These are phyloP conservation scores for Blomia tropicalis DNA, from an alignment of 2,888 invertebrate species.

Conservation along the genomic window DNA sequence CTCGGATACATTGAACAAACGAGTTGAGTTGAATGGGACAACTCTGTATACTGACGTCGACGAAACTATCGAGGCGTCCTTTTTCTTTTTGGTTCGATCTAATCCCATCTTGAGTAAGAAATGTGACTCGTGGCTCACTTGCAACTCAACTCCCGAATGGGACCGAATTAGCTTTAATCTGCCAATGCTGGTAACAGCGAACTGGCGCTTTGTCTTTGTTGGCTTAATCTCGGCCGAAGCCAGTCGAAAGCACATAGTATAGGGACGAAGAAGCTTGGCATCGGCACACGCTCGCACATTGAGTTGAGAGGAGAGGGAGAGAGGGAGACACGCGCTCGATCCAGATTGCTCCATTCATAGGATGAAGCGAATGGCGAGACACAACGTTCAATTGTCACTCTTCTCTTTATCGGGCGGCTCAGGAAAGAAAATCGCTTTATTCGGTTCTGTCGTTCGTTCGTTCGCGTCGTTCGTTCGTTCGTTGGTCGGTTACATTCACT, in stretches of 20 bases:
- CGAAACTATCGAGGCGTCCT: neutral
- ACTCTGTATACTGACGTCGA: neutral
- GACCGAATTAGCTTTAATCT: conserved; percentile 9
- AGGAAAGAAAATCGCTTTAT: conserved; percentile 13
- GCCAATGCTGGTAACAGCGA: neutral
- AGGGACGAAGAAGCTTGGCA: neutral
- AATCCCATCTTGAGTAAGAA: conserved; percentile 2
- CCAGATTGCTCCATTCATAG: conserved; percentile 15
- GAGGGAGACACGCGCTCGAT: neutral
- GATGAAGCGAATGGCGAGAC: conserved; percentile 8
- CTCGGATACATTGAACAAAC: neutral
- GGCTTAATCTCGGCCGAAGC: neutral
- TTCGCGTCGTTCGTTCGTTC: neutral
- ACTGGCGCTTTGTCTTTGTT: conserved; percentile 12
- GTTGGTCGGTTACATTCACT: neutral
- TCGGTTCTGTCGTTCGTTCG: neutral
- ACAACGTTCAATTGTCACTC: conserved; percentile 10
- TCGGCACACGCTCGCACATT: neutral
- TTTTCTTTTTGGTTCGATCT: neutral
- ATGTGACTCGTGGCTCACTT: conserved; percentile 1
- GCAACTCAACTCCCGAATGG: too few species aligned
- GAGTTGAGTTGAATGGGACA: neutral
- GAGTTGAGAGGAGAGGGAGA: neutral
- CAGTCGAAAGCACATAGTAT: conserved; percentile 1
- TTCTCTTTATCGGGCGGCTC: conserved; percentile 7